A percentile compares a stretch with the other conserved stretches of the same genome.
Conservation (phyloP, 2,888 invertebrate genomes). For the Epinotia bilunana region DNA sequence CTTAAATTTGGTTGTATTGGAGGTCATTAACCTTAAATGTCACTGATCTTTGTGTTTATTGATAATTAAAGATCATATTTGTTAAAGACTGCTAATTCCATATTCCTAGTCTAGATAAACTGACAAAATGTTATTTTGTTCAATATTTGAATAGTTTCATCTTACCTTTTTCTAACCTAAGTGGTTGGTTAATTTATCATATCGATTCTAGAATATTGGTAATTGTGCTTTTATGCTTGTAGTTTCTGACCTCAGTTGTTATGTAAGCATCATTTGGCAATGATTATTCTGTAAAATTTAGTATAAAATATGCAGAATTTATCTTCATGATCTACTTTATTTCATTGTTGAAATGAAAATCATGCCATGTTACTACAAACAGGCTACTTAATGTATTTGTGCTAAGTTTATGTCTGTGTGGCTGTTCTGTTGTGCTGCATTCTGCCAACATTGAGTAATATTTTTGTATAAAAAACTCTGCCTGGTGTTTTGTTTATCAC, state of each 20-base stretch:
- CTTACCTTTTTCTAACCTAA: not conserved
- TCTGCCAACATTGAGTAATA: no score
- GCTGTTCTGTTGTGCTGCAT: no score
- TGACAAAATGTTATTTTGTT: not conserved
- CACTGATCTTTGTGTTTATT: slow-evolving; percentile 16
- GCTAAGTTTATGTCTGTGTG: no score
- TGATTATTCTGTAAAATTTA: not conserved
- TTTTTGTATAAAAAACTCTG: no score
- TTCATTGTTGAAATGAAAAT: not conserved
- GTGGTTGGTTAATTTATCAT: not conserved
- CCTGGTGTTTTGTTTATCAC: no score
- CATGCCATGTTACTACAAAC: no score
- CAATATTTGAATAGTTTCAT: not conserved
- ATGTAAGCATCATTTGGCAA: slow-evolving; percentile 4
- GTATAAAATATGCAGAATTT: not conserved
- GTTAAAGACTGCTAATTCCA: not conserved
- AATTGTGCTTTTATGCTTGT: not conserved
- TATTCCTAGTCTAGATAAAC: not conserved
- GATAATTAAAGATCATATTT: slow-evolving; percentile 3
- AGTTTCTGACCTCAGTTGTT: not conserved
- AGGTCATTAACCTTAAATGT: slow-evolving; percentile 17
- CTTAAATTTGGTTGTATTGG: not conserved
- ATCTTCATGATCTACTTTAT: not conserved
- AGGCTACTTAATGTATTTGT: no score
- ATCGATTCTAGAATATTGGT: not conserved